Conservation (phyloP, 2,888 invertebrate genomes). For the Eupeodes luniger region DNA sequence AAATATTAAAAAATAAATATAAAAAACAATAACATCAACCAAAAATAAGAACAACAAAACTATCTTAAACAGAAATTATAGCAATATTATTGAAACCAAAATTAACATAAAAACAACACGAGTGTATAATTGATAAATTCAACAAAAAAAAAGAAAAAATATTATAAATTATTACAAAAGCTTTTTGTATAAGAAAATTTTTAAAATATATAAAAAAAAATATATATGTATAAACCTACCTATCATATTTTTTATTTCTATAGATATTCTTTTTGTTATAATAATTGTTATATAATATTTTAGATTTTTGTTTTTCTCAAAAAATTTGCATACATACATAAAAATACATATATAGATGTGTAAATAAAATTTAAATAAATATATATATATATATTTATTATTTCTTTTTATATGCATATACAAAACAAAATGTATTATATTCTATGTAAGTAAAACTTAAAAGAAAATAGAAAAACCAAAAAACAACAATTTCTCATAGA, state of each 20-base stretch:
- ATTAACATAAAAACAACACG: constrained; percentile 38
- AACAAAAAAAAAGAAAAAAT: constrained; percentile 1
- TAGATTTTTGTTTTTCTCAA: constrained; percentile 9
- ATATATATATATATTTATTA: constrained; percentile 61
- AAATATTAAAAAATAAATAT: neutral
- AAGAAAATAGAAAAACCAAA: constrained; percentile 1
- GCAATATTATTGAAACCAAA: constrained; percentile 61
- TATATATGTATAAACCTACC: constrained; percentile 48
- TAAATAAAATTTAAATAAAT: constrained; percentile 38
- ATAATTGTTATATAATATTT: neutral
- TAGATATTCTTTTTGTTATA: neutral
- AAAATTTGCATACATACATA: constrained; percentile 40
- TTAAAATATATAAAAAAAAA: constrained; percentile 30
- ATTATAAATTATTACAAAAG: constrained; percentile 29
- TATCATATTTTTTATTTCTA: constrained; percentile 47
- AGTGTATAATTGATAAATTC: constrained; percentile 57
- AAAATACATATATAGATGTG: constrained; percentile 24
- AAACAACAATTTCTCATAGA: constrained; percentile 56
- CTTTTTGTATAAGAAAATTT: constrained; percentile 50
- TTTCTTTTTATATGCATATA: constrained; percentile 74
- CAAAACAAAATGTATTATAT: constrained; percentile 70
- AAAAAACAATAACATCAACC: constrained; percentile 42
- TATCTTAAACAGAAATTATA: constrained; percentile 62
- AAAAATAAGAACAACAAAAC: constrained; percentile 44
- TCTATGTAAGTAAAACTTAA: constrained; percentile 69